Evolutionary conservation across 2,113 vertebrate species (phyloP).

Genomic region (Bucco capensis): DNA sequence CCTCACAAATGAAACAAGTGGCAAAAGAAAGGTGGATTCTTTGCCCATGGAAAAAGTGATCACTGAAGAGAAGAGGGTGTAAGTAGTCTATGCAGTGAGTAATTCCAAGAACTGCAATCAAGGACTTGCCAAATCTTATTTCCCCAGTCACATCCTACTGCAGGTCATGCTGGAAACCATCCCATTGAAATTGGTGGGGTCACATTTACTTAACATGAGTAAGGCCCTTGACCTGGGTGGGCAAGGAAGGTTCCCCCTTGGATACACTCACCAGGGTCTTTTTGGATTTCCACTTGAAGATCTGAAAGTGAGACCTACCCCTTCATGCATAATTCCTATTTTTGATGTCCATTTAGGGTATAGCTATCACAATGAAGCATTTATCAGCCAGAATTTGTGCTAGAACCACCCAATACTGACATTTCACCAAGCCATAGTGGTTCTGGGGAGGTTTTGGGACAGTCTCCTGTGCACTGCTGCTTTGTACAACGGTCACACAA

Average conservation of each 20-base stretch:
- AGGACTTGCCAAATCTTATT: neutral
- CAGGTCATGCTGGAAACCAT: neutral
- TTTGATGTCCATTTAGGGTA: neutral
- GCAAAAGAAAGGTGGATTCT: neutral
- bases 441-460: neutral
- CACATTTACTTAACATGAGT: neutral
- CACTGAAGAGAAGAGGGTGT: neutral
- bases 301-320: neutral
- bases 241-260: neutral
- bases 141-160: neutral
- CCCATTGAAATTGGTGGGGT: neutral
- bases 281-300: neutral
- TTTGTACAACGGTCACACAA: neutral
- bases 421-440: rapidly evolving
- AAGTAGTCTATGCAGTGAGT: neutral
- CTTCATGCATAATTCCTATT: rapidly evolving
- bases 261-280: neutral
- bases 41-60: neutral
- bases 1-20: neutral
- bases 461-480: neutral
- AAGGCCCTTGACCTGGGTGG: neutral
- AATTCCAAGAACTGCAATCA: neutral
- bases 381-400: neutral
- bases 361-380: rapidly evolving
- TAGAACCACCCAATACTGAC: rapidly evolving